These are phyloP conservation scores for Papilio elwesi DNA, from an alignment of 2,888 invertebrate genomes.

Conservation along the genomic window DNA sequence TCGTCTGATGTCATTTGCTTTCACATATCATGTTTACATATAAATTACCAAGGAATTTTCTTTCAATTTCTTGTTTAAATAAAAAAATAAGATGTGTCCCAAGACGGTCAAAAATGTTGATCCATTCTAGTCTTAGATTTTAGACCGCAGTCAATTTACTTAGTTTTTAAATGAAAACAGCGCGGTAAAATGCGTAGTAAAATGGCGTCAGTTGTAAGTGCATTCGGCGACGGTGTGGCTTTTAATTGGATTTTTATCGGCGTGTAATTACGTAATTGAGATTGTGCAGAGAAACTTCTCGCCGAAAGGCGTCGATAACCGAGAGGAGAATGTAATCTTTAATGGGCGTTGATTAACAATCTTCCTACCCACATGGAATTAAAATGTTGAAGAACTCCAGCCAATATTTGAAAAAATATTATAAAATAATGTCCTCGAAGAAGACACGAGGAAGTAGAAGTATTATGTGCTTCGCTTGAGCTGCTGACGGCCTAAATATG, in stretches of 20 bases:
- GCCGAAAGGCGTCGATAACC: slow-evolving; percentile 31
- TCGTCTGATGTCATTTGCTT: slow-evolving; percentile 13
- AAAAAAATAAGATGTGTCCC: no score
- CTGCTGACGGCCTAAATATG: no score
- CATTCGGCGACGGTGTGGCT: slow-evolving; percentile 12
- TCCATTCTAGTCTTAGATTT: background rate
- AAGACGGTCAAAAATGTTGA: background rate
- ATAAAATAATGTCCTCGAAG: no score
- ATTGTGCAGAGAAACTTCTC: slow-evolving; percentile 30
- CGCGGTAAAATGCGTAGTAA: slow-evolving; percentile 14
- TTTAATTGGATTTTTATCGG: slow-evolving; percentile 35
- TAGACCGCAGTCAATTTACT: background rate
- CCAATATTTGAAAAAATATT: no score
- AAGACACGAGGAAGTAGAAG: no score
- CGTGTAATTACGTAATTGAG: slow-evolving; percentile 33
- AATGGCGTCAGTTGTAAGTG: slow-evolving; percentile 25
- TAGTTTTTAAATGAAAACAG: background rate
- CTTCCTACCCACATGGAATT: background rate
- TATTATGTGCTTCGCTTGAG: no score
- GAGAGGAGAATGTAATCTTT: background rate
- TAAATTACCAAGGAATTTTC: background rate
- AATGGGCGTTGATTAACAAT: slow-evolving; percentile 24
- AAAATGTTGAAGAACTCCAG: background rate
- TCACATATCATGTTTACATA: background rate
- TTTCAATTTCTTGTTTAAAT: background rate